Evolutionary conservation across 2,888 invertebrate genomes (phyloP).

Genomic region (Lasioglossum oenotherae): DNA sequence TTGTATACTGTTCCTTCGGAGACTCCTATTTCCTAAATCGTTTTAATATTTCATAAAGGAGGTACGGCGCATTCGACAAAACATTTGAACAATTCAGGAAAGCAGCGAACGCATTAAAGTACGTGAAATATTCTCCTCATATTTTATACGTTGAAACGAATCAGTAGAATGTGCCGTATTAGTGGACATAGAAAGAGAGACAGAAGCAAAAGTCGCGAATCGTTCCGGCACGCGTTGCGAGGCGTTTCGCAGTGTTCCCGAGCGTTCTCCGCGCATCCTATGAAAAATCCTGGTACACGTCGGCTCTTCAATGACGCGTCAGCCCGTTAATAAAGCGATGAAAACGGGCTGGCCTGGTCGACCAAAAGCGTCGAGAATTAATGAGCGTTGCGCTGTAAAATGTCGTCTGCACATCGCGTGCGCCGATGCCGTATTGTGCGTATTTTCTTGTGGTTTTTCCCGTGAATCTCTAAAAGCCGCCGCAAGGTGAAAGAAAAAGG

Average conservation of each 20-base stretch:
- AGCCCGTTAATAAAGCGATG: constrained; percentile 59
- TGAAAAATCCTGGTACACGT: constrained; percentile 20
- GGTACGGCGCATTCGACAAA: not conserved
- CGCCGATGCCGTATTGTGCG: constrained; percentile 29
- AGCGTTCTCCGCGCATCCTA: not conserved
- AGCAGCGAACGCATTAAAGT: not conserved
- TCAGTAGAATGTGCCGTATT: not conserved
- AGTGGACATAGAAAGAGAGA: not conserved
- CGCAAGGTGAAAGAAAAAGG: constrained; percentile 45
- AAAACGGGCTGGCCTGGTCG: constrained; percentile 17
- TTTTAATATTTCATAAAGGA: not conserved
- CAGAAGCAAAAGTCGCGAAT: not conserved
- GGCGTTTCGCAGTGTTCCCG: not conserved
- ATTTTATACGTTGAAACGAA: not conserved
- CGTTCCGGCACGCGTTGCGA: not conserved
- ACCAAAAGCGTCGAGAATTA: constrained; percentile 51
- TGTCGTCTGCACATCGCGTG: constrained; percentile 42
- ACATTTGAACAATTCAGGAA: not conserved
- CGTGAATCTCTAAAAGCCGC: constrained; percentile 58
- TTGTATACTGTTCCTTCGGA: not conserved
- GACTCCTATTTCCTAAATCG: not conserved
- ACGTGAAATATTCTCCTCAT: not conserved
- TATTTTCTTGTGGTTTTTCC: constrained; percentile 38
- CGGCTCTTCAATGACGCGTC: constrained; percentile 42
- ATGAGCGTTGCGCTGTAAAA: constrained; percentile 39